phyloP scores from a whole-genome alignment of 2,113 vertebrate genomes.

The Xenopus borealis region DNA sequence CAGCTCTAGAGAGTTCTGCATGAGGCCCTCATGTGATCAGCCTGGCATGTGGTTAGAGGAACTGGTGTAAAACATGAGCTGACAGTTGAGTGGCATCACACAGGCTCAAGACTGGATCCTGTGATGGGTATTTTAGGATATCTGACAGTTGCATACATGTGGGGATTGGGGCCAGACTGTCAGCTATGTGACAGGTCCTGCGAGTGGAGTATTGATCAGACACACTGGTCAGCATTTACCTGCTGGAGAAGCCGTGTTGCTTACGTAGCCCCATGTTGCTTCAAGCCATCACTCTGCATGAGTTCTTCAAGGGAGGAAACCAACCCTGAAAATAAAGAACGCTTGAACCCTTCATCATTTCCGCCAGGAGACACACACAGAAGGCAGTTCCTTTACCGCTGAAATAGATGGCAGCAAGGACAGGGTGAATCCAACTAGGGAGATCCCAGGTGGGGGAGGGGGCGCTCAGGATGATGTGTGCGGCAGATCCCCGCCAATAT shows the following conservation, averaged over 20 bases:
- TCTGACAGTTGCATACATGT: no score
- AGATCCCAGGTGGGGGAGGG: not conserved
- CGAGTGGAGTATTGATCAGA: no score
- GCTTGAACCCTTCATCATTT: slow-evolving; percentile 53
- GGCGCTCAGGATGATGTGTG: not conserved
- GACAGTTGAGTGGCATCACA: no score
- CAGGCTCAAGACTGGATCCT: no score
- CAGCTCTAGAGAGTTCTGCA: no score
- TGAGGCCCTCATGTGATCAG: no score
- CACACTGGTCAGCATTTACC: slow-evolving; percentile 30
- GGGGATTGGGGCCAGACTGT: no score
- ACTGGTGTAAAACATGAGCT: no score
- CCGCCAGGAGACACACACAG: slow-evolving; percentile 53
- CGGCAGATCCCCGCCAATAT: not conserved
- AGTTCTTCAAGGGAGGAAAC: slow-evolving; percentile 46
- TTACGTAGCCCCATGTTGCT: slow-evolving; percentile 62
- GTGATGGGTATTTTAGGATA: no score
- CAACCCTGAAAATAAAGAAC: slow-evolving; percentile 17
- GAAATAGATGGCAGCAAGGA: not conserved
- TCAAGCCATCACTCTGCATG: slow-evolving; percentile 47
- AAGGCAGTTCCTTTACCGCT: not conserved
- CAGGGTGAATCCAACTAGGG: not conserved
- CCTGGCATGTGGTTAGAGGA: no score
- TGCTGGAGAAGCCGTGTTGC: slow-evolving; percentile 47
- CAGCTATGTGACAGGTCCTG: no score